Percentiles rank a stretch among this genome's conserved stretches.
Evolutionary conservation across 2,113 vertebrate genomes (phyloP).

Genomic region (Mustela nigripes): DNA sequence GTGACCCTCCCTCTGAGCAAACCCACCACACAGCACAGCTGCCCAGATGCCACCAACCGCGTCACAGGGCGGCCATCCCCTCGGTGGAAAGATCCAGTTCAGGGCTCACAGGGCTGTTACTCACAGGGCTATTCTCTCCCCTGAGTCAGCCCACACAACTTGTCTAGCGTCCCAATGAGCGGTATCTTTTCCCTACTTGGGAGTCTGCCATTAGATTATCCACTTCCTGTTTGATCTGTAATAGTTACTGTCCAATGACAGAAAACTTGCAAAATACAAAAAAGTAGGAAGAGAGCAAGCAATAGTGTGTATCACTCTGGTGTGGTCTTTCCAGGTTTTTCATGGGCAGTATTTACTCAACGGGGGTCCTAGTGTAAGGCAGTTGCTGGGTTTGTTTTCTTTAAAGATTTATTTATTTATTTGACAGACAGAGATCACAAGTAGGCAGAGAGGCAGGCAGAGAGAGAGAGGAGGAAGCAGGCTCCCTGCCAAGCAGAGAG

Average conservation of each 20-base stretch:
- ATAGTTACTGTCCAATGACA: not conserved
- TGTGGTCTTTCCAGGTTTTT: not conserved
- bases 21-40: fast-evolving
- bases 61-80: fast-evolving
- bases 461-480: no score
- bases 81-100: no score
- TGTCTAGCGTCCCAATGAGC: no score
- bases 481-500: no score
- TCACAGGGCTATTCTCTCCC: fast-evolving
- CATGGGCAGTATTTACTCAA: not conserved
- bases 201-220: not conserved
- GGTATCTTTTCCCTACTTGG: not conserved
- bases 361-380: not conserved
- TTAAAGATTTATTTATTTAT: no score
- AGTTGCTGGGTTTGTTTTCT: not conserved
- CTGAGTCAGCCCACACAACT: not conserved
- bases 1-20: not conserved
- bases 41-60: fast-evolving
- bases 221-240: not conserved
- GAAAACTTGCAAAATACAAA: constrained; percentile 1
- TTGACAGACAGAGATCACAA: no score
- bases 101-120: no score
- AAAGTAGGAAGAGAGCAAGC: not conserved
- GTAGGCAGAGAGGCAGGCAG: no score
- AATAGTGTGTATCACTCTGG: not conserved